These are phyloP conservation scores for Trilocha varians DNA, from an alignment of 2,888 invertebrate species.

Conservation along the genomic window DNA sequence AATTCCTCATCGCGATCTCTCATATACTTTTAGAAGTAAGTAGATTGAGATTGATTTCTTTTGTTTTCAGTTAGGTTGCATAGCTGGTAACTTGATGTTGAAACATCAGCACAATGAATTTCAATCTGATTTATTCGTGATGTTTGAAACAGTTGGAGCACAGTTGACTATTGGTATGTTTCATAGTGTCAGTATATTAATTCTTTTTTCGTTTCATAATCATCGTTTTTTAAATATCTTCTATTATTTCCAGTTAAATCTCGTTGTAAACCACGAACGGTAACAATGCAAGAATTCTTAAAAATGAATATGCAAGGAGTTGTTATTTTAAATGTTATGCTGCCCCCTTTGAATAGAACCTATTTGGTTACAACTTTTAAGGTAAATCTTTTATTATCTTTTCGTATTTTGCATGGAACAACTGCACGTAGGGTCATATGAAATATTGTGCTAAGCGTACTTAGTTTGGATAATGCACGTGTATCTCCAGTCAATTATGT, in stretches of 20 bases:
- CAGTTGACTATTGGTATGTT: conserved; percentile 30
- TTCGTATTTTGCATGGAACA: background rate
- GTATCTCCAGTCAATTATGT: no score
- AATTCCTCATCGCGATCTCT: no score
- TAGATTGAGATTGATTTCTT: conserved; percentile 5
- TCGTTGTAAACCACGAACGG: conserved; percentile 11
- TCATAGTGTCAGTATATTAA: no score
- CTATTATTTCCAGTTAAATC: conserved; percentile 36
- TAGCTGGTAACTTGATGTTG: conserved; percentile 80
- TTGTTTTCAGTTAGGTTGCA: conserved; percentile 67
- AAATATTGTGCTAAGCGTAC: no score
- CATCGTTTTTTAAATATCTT: background rate
- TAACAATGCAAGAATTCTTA: conserved; percentile 51
- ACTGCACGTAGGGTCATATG: no score
- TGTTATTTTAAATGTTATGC: conserved; percentile 24
- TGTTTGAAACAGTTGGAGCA: conserved; percentile 45
- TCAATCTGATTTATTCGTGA: conserved; percentile 78
- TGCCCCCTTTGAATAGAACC: conserved; percentile 55
- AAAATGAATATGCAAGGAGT: conserved; percentile 18
- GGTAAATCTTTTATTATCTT: conserved; percentile 21
- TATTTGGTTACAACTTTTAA: conserved; percentile 75
- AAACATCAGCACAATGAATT: conserved; percentile 78
- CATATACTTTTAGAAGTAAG: no score
- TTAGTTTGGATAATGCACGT: no score
- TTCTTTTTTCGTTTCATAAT: conserved; percentile 11